Evolutionary conservation across 2,797 vertebrate genomes (phyloP), one percentile per base, ranked within the genome.

Genomic region (Chaenodraco wilsoni): DNA sequence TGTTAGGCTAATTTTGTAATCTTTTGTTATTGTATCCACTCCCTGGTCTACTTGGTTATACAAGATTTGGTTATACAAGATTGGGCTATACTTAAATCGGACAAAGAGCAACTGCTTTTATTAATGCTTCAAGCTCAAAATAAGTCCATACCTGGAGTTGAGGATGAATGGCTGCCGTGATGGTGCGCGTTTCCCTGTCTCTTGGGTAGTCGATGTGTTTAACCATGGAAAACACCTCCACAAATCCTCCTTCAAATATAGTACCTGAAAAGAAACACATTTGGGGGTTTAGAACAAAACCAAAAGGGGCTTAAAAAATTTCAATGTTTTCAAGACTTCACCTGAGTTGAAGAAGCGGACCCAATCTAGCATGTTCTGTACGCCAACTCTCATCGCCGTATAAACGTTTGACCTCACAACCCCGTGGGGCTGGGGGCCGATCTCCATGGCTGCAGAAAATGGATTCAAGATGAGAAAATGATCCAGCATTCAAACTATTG

Each of bases 401-500:
- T 94, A 94, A 43, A 94, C 56, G 79, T 95, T 94, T 1, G 96
- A 95, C 71, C 94, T 89, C 75, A 95, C 87, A 23, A 96, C 92
- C 0, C 95, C 95, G 2, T 97, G 96, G 2, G 96, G 93, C 79
- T 97, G 96, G 6, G 95, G 95, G 7, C 96, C 96, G 1, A 97
- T 82, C 86, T 97, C 96, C 75, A 97, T 86, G 4, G 69, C 96
- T 96, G 82, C 17, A 76, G 33, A 54, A 65, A 69, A 66, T 15
- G 6, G 7, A 58, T 59, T 56, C 59, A 9, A 66, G 8, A 15
- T 0, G 2, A n/a, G 10, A 67, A 41, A 68, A 58, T 51, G 5
- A 59, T 49, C 19, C 16, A 13, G 11, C 16, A 15, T 58, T 69
- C 3, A 62, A 46, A 23, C 17, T n/a, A 12, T 5, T 31, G 6